Base-by-base conservation (phyloP, 2,113 vertebrate species). In the Lates calcarifer region DNA sequence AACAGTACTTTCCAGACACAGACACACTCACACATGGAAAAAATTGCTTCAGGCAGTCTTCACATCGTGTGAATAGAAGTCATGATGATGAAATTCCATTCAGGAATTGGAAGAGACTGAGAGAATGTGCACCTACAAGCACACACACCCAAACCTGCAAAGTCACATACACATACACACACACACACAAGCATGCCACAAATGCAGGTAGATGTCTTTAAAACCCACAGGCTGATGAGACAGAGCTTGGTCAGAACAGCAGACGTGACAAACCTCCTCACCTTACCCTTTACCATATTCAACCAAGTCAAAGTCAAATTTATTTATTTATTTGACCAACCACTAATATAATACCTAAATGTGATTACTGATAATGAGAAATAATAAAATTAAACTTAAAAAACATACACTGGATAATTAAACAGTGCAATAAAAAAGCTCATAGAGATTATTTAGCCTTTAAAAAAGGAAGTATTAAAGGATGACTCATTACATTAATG, bases 21-120 rank as follows among this genome's bases (percentile, higher is more conserved):
- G 2, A 65, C 26, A 5, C 8, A 33, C 39, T n/a, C 29, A 37
- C 28, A 65, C 14, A 3, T 13, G 1, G 18, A 0, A 13, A n/a
- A 7, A 33, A 29, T 1, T 8, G 35, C 28, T 31, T 3, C 6
- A 22, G 28, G 15, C 22, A 8, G 1, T 0, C 12, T 8, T 8
- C 7, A 11, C 31, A 2, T 15, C 0, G 1, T 22, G 6, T 51
- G n/a, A 41, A 24, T 7, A 3, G 3, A 39, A 9, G 0, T 2
- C 0, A 5, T 17, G 26, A 61, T 75, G 61, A 77, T 61, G 53
- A 67, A 70, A 75, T 41, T 51, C 10, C 4, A 14, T 29, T 29
- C 17, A 14, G 1, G 33, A 43, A 1, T 45, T 56, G 18, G 22
- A 69, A 7, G 22, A 22, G 0, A 4, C 2, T 3, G 12, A 55